Conservation (phyloP, 2,797 vertebrate genomes). For the Tamandua tetradactyla region DNA sequence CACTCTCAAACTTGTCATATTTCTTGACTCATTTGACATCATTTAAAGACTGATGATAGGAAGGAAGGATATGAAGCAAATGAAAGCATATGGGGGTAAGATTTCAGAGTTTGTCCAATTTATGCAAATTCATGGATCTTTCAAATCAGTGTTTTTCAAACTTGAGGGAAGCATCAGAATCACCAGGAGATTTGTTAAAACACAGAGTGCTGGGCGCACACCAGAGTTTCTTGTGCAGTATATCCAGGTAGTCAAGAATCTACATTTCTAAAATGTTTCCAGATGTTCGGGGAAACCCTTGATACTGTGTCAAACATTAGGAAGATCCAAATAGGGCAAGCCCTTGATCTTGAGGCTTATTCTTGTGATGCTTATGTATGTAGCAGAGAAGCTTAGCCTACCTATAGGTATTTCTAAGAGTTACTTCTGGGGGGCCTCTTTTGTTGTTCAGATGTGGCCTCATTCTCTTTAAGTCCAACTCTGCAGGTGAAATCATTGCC, state of each 20-base stretch:
- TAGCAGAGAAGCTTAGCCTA: no score
- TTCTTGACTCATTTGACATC: background rate
- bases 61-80: background rate
- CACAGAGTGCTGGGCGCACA: background rate
- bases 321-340: no score
- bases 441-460: no score
- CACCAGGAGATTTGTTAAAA: background rate
- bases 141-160: background rate
- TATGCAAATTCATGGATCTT: conserved; percentile 6
- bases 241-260: background rate
- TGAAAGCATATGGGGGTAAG: background rate
- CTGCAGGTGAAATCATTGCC: no score
- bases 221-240: background rate
- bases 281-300: no score
- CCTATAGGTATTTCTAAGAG: no score
- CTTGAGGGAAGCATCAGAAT: background rate
- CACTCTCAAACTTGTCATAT: background rate
- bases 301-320: no score
- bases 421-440: no score
- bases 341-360: no score
- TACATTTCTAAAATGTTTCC: background rate
- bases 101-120: background rate
- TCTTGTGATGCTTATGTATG: no score
- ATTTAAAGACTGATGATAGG: background rate
- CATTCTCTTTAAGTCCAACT: no score